Conservation (phyloP, 2,888 invertebrate species). For the Polydrusus pterygomalis region DNA sequence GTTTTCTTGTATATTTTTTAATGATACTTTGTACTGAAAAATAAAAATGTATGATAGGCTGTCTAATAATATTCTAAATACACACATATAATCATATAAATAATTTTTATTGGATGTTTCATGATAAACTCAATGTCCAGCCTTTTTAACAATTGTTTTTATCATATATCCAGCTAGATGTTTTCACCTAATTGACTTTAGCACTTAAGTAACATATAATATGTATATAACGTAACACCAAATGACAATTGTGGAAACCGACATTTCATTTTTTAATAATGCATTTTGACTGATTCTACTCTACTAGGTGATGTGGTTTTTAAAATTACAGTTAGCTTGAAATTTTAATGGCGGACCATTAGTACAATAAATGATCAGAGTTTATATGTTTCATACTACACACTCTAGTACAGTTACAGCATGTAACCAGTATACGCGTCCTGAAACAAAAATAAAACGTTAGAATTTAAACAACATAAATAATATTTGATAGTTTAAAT, state of each 20-base stretch:
- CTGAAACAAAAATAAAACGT: conserved; percentile 54
- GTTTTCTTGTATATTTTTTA: conserved; percentile 35
- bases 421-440: conserved; percentile 59
- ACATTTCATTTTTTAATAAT: conserved; percentile 41
- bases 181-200: conserved; percentile 50
- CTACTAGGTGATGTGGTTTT: conserved; percentile 44
- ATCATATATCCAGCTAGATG: conserved; percentile 44
- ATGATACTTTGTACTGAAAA: conserved; percentile 51
- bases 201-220: conserved; percentile 44
- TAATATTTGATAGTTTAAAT: too few relatives aligned
- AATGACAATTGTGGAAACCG: conserved; percentile 45
- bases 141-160: conserved; percentile 52
- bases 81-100: conserved; percentile 33
- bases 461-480: neutral
- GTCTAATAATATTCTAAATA: conserved; percentile 11
- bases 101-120: neutral
- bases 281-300: conserved; percentile 43
- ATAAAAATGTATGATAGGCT: conserved; percentile 50
- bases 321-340: conserved; percentile 38
- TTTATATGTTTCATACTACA: conserved; percentile 35
- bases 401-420: conserved; percentile 55
- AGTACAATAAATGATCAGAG: conserved; percentile 34
- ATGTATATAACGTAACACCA: conserved; percentile 46
- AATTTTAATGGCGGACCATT: conserved; percentile 49
- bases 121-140: conserved; percentile 55